Evolutionary conservation across 2,888 invertebrate species (phyloP), one percentile per base, ranked within the genome.

Genomic region (Amphipoea oculea): DNA sequence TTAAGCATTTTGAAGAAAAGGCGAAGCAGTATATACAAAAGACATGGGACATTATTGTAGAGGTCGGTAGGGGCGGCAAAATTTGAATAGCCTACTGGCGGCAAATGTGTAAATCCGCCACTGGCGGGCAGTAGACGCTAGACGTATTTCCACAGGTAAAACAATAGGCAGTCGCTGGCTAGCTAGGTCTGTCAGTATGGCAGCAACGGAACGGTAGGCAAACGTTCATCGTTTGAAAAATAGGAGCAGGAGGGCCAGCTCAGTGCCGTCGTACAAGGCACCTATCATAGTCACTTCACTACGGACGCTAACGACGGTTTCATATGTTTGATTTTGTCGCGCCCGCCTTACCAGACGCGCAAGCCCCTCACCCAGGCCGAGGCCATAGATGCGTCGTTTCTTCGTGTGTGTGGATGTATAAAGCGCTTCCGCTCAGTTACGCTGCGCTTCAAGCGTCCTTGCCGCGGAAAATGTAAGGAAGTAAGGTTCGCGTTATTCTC

Each of bases 341-440:
- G 20, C n/a, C 23, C 62, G 17, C 6, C 7, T 29, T 40, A 40
- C n/a, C 48, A 40, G 0, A 4, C 51, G 79, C 48, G 40, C 1
- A 79, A 60, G 29, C 48, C 68, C 11, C 4, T 79, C 23, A 79
- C 80, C 4, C 20, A 36, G 60, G 29, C 12, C 23, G 7, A 23
- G 42, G 29, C 42, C 23, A 23, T 88, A 73, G 76, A 69, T 78
- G 78, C 68, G 81, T 42, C 80, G 69, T 80, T 72, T 73, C n/a
- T 54, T 29, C 12, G 83, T 80, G 83, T 83, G 74, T 51, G 72
- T 76, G 62, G 17, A 23, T 62, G 29, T 68, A 45, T 63, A 73
- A 60, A 78, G 72, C 70, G 80, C 79, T 90, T 89, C 88, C 90
- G 90, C 81, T 79, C 83, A 76, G 82, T 90, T 89, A 88, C 89